Evolutionary conservation across 2,888 invertebrate species (phyloP).

Genomic region (Zele albiditarsus): DNA sequence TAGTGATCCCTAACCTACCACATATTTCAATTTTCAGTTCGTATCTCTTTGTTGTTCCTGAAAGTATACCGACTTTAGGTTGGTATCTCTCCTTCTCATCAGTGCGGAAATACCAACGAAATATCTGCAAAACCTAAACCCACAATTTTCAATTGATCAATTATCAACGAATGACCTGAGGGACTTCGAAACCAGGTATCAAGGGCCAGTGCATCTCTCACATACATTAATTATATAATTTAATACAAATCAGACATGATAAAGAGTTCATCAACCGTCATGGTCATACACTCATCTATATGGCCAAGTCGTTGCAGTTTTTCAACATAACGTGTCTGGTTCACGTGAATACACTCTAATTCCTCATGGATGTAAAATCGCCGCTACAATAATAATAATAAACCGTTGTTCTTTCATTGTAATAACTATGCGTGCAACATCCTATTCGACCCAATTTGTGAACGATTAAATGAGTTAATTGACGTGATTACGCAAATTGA

Average conservation of each 20-base stretch:
- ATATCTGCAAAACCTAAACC: too few species aligned
- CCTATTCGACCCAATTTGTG: constrained; percentile 10
- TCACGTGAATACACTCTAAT: constrained; percentile 41
- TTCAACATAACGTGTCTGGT: constrained; percentile 35
- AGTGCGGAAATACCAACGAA: too few species aligned
- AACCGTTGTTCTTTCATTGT: background rate
- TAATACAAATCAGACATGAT: background rate
- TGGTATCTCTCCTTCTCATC: too few species aligned
- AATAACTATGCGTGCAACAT: background rate
- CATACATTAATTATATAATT: too few species aligned
- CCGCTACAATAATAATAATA: constrained; percentile 45
- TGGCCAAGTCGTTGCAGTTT: constrained; percentile 32
- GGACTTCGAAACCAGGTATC: too few species aligned
- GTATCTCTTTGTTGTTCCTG: too few species aligned
- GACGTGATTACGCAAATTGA: constrained; percentile 5
- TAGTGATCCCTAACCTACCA: too few species aligned
- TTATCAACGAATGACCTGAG: too few species aligned
- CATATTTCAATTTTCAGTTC: too few species aligned
- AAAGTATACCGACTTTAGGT: too few species aligned
- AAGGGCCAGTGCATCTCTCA: too few species aligned
- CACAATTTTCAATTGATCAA: too few species aligned
- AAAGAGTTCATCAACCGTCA: constrained; percentile 67
- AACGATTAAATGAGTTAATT: constrained; percentile 37
- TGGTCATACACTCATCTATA: constrained; percentile 57
- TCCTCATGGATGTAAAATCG: constrained; percentile 37